Conservation (phyloP, 2,113 vertebrate species). For the Aptenodytes patagonicus region DNA sequence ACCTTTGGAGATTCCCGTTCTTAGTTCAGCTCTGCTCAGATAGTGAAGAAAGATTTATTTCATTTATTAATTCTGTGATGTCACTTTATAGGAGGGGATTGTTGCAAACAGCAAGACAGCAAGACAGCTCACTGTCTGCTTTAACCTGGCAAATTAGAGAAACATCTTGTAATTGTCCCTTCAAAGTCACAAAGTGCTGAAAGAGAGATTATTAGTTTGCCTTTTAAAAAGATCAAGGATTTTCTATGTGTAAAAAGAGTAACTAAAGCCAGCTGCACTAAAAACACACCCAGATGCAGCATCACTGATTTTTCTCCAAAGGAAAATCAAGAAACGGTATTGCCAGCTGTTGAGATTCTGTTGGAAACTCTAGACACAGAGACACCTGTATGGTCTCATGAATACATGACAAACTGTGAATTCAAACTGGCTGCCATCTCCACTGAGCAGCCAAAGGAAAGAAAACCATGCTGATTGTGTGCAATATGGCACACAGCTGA, state of each 20-base stretch:
- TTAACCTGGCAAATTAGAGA: neutral
- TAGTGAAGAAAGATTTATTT: neutral
- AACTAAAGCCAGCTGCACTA: neutral
- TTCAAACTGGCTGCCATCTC: neutral
- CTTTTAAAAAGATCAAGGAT: neutral
- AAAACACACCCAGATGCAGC: neutral
- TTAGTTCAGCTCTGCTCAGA: neutral
- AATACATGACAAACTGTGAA: neutral
- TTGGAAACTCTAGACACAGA: neutral
- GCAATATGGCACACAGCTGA: neutral
- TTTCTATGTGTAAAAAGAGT: neutral
- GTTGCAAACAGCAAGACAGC: neutral
- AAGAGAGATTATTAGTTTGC: neutral
- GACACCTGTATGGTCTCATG: neutral
- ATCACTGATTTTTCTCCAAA: neutral
- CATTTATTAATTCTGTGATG: neutral
- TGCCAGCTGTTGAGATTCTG: neutral
- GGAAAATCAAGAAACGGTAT: neutral
- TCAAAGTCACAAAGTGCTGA: neutral
- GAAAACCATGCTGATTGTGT: neutral
- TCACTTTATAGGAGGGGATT: neutral
- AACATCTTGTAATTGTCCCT: neutral
- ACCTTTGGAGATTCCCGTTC: neutral
- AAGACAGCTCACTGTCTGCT: neutral
- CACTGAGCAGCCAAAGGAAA: neutral